Conservation (phyloP, 2,113 vertebrate species). For the Petrocephalus microphthalmus region DNA sequence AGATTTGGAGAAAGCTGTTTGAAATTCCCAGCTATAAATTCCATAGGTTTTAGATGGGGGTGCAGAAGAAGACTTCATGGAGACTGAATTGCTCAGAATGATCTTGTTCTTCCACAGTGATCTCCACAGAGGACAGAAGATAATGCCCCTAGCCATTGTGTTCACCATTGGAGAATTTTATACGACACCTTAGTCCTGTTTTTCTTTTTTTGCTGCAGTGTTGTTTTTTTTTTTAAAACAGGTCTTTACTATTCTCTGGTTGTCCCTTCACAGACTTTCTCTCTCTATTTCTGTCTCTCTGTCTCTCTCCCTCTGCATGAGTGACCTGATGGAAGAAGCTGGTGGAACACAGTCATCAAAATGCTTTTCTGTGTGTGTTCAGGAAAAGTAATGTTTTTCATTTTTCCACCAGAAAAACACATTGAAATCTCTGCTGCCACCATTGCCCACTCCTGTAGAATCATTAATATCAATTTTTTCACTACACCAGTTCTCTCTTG, state of each 20-base stretch:
- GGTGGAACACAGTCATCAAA: slow-evolving; percentile 37
- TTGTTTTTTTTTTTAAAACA: slow-evolving; percentile 20
- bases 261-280: slow-evolving; percentile 27
- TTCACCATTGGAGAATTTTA: not conserved
- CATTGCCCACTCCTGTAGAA: not conserved
- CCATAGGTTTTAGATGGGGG: not conserved
- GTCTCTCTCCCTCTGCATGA: slow-evolving; percentile 20
- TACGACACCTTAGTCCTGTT: not conserved
- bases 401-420: slow-evolving; percentile 26
- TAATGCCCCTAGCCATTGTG: not conserved
- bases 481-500: not conserved
- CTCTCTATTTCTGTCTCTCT: slow-evolving; percentile 15
- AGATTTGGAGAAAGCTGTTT: slow-evolving; percentile 3
- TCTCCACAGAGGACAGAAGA: not conserved
- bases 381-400: slow-evolving; percentile 13
- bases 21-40: not conserved
- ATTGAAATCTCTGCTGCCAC: not conserved
- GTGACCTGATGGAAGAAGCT: slow-evolving; percentile 37
- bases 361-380: slow-evolving; percentile 24
- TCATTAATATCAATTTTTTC: not conserved
- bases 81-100: not conserved
- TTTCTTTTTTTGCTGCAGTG: slow-evolving; percentile 23
- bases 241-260: slow-evolving; percentile 41
- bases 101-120: not conserved
- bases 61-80: too few species aligned